Base-by-base conservation (phyloP, 1,140 invertebrate species). In the Vanessa tameamea region DNA sequence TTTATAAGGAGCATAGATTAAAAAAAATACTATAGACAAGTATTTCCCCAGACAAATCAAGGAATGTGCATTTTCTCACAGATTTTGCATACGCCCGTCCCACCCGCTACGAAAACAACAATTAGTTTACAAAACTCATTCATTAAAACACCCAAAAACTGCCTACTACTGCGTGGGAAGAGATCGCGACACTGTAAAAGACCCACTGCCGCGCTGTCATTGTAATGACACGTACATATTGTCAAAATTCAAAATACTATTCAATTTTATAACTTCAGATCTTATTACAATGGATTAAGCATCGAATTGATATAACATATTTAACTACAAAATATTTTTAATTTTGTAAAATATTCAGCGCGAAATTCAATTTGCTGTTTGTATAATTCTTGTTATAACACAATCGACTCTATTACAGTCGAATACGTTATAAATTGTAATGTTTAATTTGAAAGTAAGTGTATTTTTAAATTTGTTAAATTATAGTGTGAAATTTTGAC, bases 101-200 rank as follows among this genome's bases (percentile, higher is more conserved):
- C 72, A 69, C 72, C 72, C 66, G 72, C 67, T 74, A 59, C 7
- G 47, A 64, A 64, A 64, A 53, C 26, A 47, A 72, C 70, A 65
- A 72, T 72, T 65, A 72, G 50, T 64, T 50, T 55, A 50, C 37
- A 59, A 65, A 69, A 59, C 26, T 64, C 59, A 74, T 69, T 74
- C 65, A 69, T 64, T 64, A 63, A 70, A 71, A 71, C 69, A 71
- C 69, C 69, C 65, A 69, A 47, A 20, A 53, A 67, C 64, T 50
- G 37, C 37, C 37, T 43, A 43, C 71, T 26, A 73, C 47, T 68
- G 65, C 72, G 72, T 73, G 72, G 65, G 72, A 73, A 73, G 37
- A 43, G 37, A 43, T 63, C 72, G 72, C 47, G 65, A 63, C 65
- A 72, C 51, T 65, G 37, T 23, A 64, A 57, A 66, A 73, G 47